Conservation (phyloP, 2,888 invertebrate genomes). For the Dasysyrphus tricinctus region DNA sequence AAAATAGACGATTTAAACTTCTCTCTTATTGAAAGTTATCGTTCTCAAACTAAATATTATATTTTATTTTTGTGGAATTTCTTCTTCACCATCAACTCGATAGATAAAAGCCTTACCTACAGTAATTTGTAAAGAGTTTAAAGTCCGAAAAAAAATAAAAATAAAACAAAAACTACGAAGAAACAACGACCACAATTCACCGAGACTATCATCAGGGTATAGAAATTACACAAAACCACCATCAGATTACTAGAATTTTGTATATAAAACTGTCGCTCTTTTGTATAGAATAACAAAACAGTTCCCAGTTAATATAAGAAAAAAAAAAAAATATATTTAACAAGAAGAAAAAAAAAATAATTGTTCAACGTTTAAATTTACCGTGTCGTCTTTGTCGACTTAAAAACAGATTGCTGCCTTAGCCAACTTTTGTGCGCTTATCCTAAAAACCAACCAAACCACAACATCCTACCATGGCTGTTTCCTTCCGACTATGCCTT, state of each 20-base stretch:
- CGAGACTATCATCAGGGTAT: background rate
- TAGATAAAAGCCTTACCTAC: too few relatives aligned
- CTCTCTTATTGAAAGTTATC: too few relatives aligned
- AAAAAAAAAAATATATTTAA: background rate
- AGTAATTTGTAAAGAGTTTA: too few relatives aligned
- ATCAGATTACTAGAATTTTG: conserved; percentile 62
- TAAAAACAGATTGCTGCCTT: conserved; percentile 59
- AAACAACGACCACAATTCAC: conserved; percentile 42
- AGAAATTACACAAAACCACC: conserved; percentile 38
- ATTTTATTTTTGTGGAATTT: too few relatives aligned
- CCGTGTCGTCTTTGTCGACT: conserved; percentile 59
- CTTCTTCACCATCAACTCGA: too few relatives aligned
- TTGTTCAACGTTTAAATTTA: conserved; percentile 56
- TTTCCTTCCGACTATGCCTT: conserved; percentile 50
- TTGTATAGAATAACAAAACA: conserved; percentile 64
- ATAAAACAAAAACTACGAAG: too few relatives aligned
- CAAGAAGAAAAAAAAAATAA: conserved; percentile 36
- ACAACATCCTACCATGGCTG: conserved; percentile 58
- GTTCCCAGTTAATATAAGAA: conserved; percentile 20
- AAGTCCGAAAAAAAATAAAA: too few relatives aligned
- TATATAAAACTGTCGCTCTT: conserved; percentile 57
- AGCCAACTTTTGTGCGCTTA: conserved; percentile 57
- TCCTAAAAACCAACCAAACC: conserved; percentile 62
- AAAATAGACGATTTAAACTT: too few relatives aligned
- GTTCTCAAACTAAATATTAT: too few relatives aligned